A percentile compares a stretch with the other conserved stretches of the same genome.
phyloP scores from a whole-genome alignment of 2,797 vertebrate genomes.

The Hapalemur alaotrensis region DNA sequence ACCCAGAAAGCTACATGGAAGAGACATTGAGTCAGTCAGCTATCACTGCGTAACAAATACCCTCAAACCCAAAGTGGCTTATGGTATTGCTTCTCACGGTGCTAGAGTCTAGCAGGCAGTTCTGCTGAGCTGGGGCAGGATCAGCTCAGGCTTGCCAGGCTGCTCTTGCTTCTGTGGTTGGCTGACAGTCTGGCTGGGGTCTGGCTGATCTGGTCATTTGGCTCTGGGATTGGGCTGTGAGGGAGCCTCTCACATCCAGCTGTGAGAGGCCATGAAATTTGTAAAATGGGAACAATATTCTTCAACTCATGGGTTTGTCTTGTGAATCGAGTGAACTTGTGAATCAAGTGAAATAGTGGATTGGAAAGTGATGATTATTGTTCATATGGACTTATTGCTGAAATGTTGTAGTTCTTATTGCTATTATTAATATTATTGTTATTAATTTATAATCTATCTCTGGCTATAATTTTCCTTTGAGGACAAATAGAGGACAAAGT shows the following conservation, averaged over 20 bases:
- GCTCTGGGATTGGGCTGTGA: neutral
- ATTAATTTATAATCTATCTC: slow-evolving; percentile 43
- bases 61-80: neutral
- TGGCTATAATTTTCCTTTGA: slow-evolving; percentile 25
- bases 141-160: no score
- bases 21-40: neutral
- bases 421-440: slow-evolving; percentile 31
- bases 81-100: neutral
- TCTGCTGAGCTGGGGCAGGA: neutral
- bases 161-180: no score
- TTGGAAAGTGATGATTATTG: neutral
- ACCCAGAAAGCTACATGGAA: neutral
- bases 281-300: neutral
- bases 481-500: slow-evolving; percentile 44
- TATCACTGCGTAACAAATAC: neutral
- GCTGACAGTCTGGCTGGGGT: neutral
- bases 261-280: neutral
- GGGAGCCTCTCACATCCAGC: neutral
- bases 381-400: neutral
- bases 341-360: neutral
- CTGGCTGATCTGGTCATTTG: neutral
- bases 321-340: neutral
- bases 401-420: neutral
- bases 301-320: neutral
- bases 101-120: no score